Conservation (phyloP, 2,888 invertebrate species). For the Himalopsyche tibetana region DNA sequence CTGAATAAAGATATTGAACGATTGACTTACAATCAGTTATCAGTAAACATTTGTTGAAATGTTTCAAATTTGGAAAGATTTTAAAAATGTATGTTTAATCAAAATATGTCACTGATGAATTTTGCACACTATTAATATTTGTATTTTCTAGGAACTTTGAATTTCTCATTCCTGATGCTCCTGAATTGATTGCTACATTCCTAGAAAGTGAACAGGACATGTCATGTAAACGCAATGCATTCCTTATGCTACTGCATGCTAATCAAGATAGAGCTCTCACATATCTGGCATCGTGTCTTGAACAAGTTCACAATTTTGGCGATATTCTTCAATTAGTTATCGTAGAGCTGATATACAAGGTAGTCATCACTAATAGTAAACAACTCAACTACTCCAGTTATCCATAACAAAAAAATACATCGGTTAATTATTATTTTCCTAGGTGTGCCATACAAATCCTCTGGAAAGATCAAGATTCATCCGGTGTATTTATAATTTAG, state of each 20-base stretch:
- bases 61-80: no score
- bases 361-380: slow-evolving; percentile 68
- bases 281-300: slow-evolving; percentile 94
- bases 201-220: slow-evolving; percentile 98
- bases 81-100: no score
- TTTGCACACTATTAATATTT: background rate
- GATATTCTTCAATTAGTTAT: slow-evolving; percentile 99
- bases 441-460: slow-evolving; percentile 98
- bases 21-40: no score
- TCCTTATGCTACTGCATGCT: slow-evolving; percentile 98
- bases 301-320: slow-evolving; percentile 95
- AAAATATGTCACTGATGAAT: no score
- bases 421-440: slow-evolving; percentile 56
- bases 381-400: no score
- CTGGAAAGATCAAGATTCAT: slow-evolving; percentile 97
- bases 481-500: slow-evolving; percentile 97
- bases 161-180: slow-evolving; percentile 98
- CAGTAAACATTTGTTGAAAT: no score
- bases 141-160: slow-evolving; percentile 88
- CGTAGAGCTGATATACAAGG: slow-evolving; percentile 99
- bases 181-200: slow-evolving; percentile 95
- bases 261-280: slow-evolving; percentile 96
- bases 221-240: slow-evolving; percentile 99
- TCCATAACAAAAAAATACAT: no score
- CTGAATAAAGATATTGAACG: no score